These are phyloP conservation scores for Himalopsyche anomala DNA, from an alignment of 2,888 invertebrate species.

Conservation along the genomic window DNA sequence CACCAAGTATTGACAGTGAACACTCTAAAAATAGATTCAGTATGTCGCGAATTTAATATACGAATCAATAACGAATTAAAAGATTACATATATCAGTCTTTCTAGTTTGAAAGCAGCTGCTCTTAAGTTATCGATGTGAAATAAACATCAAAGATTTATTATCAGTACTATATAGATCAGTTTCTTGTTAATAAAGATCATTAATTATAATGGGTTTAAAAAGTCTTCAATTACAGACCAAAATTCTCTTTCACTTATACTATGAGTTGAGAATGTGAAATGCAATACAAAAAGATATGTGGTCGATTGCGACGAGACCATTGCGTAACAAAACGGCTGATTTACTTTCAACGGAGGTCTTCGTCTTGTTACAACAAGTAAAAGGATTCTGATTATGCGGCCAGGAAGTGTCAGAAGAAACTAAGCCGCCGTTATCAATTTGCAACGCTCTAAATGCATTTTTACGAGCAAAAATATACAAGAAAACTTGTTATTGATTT, in stretches of 20 bases:
- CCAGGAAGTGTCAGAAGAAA: slow-evolving; percentile 29
- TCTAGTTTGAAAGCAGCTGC: no score
- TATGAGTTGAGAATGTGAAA: slow-evolving; percentile 13
- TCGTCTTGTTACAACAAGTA: slow-evolving; percentile 24
- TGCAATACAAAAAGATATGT: slow-evolving; percentile 11
- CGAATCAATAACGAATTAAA: no score
- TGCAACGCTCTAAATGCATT: background rate
- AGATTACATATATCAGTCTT: no score
- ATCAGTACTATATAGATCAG: no score
- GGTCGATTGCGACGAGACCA: background rate
- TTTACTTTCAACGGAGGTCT: slow-evolving; percentile 21
- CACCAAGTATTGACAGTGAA: no score
- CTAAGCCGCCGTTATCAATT: background rate
- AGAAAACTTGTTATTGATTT: no score
- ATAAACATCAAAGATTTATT: no score
- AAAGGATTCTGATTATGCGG: slow-evolving; percentile 39
- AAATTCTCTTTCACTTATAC: background rate
- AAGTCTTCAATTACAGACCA: background rate
- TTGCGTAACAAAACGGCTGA: slow-evolving; percentile 14
- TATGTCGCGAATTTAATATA: no score
- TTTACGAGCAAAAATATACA: background rate
- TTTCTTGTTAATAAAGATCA: no score
- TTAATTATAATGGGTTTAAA: no score
- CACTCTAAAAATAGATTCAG: no score
- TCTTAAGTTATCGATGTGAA: no score